Evolutionary conservation across 1,140 invertebrate genomes (phyloP), one percentile per base, ranked within the genome.

Genomic region (Drosophila novamexicana): DNA sequence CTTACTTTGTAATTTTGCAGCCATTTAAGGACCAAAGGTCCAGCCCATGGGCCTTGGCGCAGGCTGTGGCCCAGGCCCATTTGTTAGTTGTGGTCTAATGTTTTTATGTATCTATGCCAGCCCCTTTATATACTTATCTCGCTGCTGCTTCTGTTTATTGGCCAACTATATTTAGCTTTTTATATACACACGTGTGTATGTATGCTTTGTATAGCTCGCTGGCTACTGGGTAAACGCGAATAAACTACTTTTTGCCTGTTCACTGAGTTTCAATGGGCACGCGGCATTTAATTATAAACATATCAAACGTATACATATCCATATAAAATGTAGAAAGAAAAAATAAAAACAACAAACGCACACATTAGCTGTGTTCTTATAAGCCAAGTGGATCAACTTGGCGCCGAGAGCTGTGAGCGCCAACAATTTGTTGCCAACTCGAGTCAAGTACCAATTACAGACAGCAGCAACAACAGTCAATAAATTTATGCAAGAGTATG

Each of bases 211-310:
- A 68, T 61, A 50, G 57, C 57, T 69, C 65, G 65, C 44, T 70
- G 52, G 56, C 7, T 68, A 45, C 37, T 56, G 64, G 58, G 54
- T 62, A 76, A 79, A 75, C 65, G 77, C 77, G 64, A 81, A 67
- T 85, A 86, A 86, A 86, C 83, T 86, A 86, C 82, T 86, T 86
- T 85, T 86, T 86, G 82, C 82, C 82, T 81, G 82, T 66, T 86
- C 82, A 86, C 50, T 86, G 82, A 66, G 63, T 73, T 79, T 81
- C 79, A 86, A 86, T 86, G 79, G 75, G 79, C 81, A 71, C 72
- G 64, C 47, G 62, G 75, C 59, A 77, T 77, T 77, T 77, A 77
- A 77, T 77, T 77, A 77, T 77, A 77, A 75, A 74, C 75, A 72
- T 77, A 59, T 85, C 70, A 67, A 72, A 85, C 75, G 78, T 73